Evolutionary conservation across 2,888 invertebrate genomes (phyloP).

Genomic region (Polyploca ridens): DNA sequence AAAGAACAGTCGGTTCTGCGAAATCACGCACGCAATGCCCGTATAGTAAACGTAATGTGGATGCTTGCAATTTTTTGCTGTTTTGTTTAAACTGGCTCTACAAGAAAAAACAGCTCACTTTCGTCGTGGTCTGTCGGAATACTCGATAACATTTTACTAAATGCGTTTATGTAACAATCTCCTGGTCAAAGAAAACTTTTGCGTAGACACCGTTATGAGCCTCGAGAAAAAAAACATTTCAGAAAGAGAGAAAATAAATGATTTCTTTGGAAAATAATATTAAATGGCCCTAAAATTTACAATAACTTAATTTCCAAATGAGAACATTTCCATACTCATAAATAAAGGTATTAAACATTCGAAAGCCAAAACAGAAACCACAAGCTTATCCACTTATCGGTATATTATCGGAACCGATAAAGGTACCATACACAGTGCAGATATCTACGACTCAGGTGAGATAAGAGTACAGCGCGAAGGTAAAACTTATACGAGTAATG

Average conservation of each 20-base stretch:
- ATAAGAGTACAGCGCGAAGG: conserved; percentile 35
- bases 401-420: conserved; percentile 56
- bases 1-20: conserved; percentile 67
- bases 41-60: conserved; percentile 67
- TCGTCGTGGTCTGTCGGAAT: not conserved
- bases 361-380: conserved; percentile 48
- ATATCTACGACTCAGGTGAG: conserved; percentile 46
- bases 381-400: conserved; percentile 52
- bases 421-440: conserved; percentile 50
- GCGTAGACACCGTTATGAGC: not conserved
- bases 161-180: not conserved
- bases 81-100: conserved; percentile 48
- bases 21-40: conserved; percentile 71
- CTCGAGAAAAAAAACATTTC: too few species aligned
- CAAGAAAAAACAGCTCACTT: conserved; percentile 21
- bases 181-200: not conserved
- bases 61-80: conserved; percentile 56
- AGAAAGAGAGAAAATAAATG: too few species aligned
- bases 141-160: not conserved
- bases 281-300: not conserved
- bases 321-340: not conserved
- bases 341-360: conserved; percentile 28
- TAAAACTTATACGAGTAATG: conserved; percentile 7
- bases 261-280: too few species aligned
- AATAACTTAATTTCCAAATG: not conserved